These are phyloP conservation scores for Heteromyza rotundicornis DNA, from an alignment of 2,888 invertebrate species.

Conservation along the genomic window DNA sequence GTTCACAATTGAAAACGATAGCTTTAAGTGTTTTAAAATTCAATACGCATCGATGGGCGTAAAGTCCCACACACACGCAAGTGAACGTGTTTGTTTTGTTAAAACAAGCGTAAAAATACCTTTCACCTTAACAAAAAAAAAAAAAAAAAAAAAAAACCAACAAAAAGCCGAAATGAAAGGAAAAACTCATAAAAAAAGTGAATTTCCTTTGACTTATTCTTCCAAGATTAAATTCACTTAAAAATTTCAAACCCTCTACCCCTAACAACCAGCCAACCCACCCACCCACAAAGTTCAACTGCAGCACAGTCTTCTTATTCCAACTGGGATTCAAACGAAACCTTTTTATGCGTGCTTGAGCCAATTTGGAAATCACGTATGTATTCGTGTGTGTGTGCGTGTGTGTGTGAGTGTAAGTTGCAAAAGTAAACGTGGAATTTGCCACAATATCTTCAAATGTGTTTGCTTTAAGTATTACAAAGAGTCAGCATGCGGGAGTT, in stretches of 20 bases:
- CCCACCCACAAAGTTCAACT: too few relatives aligned
- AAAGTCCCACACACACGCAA: too few relatives aligned
- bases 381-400: neutral
- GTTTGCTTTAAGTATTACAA: slow-evolving; percentile 34
- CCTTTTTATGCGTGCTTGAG: slow-evolving; percentile 26
- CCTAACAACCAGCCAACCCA: too few relatives aligned
- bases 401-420: neutral
- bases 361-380: slow-evolving; percentile 17
- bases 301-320: neutral
- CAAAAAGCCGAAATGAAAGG: too few relatives aligned
- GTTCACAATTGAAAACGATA: too few relatives aligned
- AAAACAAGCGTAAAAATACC: too few relatives aligned
- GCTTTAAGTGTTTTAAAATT: too few relatives aligned
- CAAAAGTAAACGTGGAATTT: slow-evolving; percentile 3
- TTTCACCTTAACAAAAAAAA: too few relatives aligned
- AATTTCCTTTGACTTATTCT: neutral
- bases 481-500: neutral
- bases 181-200: neutral
- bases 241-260: neutral
- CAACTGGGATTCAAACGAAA: slow-evolving; percentile 11
- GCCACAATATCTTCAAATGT: slow-evolving; percentile 22
- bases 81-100: too few relatives aligned
- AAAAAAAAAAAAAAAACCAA: too few relatives aligned
- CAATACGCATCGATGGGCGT: too few relatives aligned
- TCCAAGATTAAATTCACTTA: slow-evolving; percentile 8